Percentiles rank a stretch among this genome's conserved stretches.
Conservation (phyloP, 2,888 invertebrate species). For the Conus canariensis region DNA sequence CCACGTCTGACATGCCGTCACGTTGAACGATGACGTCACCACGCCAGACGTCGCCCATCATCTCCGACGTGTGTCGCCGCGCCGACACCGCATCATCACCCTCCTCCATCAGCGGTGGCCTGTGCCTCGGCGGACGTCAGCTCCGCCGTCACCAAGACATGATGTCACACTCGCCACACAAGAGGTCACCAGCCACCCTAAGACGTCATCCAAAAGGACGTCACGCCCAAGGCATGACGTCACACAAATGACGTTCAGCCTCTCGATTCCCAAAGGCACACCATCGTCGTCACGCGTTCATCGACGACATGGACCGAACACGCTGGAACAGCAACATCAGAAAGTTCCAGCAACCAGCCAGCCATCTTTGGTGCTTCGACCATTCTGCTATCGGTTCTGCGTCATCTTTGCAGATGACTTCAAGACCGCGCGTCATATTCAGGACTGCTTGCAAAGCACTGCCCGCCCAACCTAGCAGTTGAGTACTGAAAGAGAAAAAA, state of each 20-base stretch:
- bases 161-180: background rate
- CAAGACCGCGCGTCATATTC: no score
- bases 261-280: no score
- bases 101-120: background rate
- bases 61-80: background rate
- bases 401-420: background rate
- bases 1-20: background rate
- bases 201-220: background rate
- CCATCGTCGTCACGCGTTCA: no score
- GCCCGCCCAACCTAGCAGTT: no score
- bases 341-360: background rate
- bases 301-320: no score
- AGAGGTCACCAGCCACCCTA: background rate
- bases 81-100: slow-evolving; percentile 1
- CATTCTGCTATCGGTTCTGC: background rate
- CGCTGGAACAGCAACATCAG: background rate
- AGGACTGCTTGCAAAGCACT: background rate
- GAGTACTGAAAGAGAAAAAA: no score
- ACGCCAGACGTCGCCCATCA: slow-evolving; percentile 7
- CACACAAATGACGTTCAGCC: no score
- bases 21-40: background rate
- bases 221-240: no score
- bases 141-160: background rate
- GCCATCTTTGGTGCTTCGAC: background rate
- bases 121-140: background rate